These are phyloP conservation scores for Labeo calbasu DNA, from an alignment of 2,797 vertebrate species.

Conservation along the genomic window DNA sequence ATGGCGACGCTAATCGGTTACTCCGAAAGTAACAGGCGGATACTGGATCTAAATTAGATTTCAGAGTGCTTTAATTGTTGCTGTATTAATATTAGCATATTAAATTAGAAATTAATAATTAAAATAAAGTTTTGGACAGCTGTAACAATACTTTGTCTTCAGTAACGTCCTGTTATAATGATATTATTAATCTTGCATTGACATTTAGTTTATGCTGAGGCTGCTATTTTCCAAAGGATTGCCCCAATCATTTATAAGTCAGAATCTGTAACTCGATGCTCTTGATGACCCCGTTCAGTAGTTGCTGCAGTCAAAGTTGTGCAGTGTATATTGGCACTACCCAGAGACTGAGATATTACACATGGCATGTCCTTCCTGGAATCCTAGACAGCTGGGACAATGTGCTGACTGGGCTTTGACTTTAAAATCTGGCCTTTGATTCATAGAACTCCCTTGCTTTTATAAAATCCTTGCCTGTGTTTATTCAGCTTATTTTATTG, in stretches of 20 bases:
- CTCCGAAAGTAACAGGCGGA: too few relatives aligned
- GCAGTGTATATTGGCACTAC: conserved; percentile 79
- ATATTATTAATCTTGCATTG: not conserved
- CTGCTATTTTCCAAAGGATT: conserved; percentile 5
- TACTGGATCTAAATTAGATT: not conserved
- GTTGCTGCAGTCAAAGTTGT: conserved; percentile 42
- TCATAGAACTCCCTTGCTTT: conserved; percentile 39
- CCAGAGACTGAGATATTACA: conserved; percentile 73
- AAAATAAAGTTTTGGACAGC: not conserved
- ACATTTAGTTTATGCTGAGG: not conserved
- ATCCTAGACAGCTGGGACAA: conserved; percentile 71
- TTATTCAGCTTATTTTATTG: conserved; percentile 52
- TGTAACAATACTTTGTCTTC: not conserved
- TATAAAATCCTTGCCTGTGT: conserved; percentile 1
- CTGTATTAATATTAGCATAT: conserved; percentile 6
- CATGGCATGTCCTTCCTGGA: conserved; percentile 74
- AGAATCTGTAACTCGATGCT: conserved; percentile 40
- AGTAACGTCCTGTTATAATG: not conserved
- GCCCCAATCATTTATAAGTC: not conserved
- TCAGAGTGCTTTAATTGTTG: not conserved
- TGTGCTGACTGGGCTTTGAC: conserved; percentile 72
- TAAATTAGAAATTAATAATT: too few relatives aligned
- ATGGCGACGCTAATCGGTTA: too few relatives aligned
- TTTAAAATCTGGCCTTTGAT: conserved; percentile 56
- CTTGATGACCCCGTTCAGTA: conserved; percentile 64